A percentile compares a stretch with the other conserved stretches of the same genome.
Evolutionary conservation across 2,797 vertebrate genomes (phyloP).

Genomic region (Hippopotamyrus pictus): DNA sequence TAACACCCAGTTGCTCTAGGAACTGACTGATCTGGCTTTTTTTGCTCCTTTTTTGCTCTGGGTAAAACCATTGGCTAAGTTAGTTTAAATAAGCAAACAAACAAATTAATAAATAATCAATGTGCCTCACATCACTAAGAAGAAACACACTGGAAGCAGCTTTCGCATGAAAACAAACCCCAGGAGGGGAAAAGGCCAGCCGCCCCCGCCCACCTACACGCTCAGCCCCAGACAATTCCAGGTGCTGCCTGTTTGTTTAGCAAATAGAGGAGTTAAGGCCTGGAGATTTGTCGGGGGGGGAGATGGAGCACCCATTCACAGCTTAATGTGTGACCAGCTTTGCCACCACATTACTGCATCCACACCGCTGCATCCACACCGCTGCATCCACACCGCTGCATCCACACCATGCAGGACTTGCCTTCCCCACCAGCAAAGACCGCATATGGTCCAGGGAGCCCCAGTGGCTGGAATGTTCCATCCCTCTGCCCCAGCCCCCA

Average conservation of each 20-base stretch:
- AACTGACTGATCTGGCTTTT: neutral
- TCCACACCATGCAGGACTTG: neutral
- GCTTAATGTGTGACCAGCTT: constrained; percentile 1
- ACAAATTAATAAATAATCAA: neutral
- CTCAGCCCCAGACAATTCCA: neutral
- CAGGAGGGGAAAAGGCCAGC: neutral
- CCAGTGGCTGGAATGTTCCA: neutral
- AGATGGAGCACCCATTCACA: neutral
- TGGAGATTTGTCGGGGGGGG: neutral
- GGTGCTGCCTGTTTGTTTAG: neutral
- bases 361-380: neutral
- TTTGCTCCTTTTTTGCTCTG: neutral
- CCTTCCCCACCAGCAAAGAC: constrained; percentile 44
- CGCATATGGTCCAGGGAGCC: constrained; percentile 56
- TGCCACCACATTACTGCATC: neutral
- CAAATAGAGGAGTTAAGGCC: neutral
- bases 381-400: too few relatives aligned
- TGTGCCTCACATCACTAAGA: neutral
- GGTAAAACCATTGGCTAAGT: neutral
- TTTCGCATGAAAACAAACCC: neutral
- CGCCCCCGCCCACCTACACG: neutral
- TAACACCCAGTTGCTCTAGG: neutral
- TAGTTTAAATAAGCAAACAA: neutral
- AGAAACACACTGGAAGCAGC: neutral
- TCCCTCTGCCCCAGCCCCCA: neutral